Percentiles rank a stretch among this genome's conserved stretches.
phyloP scores from a whole-genome alignment of 23 tunicate genomes.

The Halocynthia roretzi region DNA sequence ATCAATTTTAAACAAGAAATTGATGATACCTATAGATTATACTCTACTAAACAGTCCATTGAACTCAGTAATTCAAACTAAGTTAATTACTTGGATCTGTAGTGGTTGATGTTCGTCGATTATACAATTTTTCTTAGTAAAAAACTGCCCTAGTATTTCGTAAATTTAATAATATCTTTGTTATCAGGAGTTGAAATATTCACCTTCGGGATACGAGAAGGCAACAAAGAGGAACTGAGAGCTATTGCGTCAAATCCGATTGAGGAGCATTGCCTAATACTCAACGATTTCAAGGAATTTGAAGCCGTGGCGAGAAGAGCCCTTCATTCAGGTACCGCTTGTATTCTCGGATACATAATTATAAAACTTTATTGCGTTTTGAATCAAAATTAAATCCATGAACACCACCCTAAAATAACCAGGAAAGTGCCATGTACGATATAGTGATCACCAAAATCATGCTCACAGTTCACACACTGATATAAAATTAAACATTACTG shows the following conservation, averaged over 20 bases:
- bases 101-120: neutral
- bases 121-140: neutral
- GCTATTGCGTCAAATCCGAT: constrained; percentile 70
- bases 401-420: neutral
- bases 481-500: too few species aligned
- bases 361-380: neutral
- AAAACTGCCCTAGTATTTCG: neutral
- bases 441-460: neutral
- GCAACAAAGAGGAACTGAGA: constrained; percentile 64
- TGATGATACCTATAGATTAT: too few species aligned
- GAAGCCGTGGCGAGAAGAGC: constrained; percentile 89
- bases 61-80: too few species aligned
- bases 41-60: too few species aligned
- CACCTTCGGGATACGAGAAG: constrained; percentile 82
- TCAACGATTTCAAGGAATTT: constrained; percentile 77
- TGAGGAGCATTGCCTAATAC: constrained; percentile 54
- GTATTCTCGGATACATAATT: neutral
- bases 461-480: neutral
- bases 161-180: neutral
- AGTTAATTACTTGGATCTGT: too few species aligned
- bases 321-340: constrained; percentile 63
- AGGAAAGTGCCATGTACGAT: neutral
- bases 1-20: too few species aligned
- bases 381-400: neutral
- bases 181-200: constrained; percentile 71